Conservation (phyloP, 2,113 vertebrate species). For the Leucosticte australis region DNA sequence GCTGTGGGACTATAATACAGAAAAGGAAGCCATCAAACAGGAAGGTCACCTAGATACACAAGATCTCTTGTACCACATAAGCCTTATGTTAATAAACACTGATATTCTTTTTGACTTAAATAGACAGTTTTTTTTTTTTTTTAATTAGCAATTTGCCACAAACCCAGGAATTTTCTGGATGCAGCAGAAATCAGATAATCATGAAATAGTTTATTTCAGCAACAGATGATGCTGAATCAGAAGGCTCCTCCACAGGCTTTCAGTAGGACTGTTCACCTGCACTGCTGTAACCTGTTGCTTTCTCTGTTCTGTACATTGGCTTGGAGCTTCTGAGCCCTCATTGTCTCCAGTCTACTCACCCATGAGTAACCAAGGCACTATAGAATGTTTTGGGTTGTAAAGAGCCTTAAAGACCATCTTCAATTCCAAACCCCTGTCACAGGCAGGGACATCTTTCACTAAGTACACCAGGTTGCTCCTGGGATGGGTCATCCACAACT, state of each 20-base stretch:
- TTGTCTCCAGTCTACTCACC: neutral
- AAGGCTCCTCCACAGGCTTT: neutral
- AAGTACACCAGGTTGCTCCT: neutral
- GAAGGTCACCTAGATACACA: neutral
- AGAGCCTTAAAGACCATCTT: neutral
- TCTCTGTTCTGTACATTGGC: neutral
- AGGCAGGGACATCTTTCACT: neutral
- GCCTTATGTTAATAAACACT: neutral
- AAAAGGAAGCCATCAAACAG: neutral
- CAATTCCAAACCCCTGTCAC: neutral
- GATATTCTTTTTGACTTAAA: neutral
- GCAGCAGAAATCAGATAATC: neutral
- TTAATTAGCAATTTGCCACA: neutral
- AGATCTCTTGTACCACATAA: neutral
- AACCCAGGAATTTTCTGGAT: neutral
- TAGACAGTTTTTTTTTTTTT: neutral
- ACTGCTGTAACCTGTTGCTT: neutral
- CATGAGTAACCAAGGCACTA: neutral
- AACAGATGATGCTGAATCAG: neutral
- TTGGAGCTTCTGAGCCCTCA: neutral
- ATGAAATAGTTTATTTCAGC: neutral
- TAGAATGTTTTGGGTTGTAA: neutral
- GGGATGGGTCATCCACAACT: neutral
- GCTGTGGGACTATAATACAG: neutral
- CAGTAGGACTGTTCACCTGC: neutral